Percentiles rank a stretch among this genome's conserved stretches.
Conservation (phyloP, 2,797 vertebrate species). For the Megalops cyprinoides region DNA sequence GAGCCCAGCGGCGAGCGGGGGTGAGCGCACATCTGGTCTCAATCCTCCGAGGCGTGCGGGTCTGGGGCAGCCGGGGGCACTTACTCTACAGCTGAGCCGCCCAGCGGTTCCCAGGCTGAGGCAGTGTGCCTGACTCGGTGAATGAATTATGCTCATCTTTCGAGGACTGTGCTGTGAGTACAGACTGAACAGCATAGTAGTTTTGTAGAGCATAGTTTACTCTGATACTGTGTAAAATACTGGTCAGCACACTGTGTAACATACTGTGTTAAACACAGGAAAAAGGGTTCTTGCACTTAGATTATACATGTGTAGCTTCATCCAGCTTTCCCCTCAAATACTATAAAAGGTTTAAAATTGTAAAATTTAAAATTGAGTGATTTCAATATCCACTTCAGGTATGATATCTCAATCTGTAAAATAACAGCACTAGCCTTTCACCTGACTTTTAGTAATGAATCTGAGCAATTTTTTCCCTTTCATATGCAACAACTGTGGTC, state of each 20-base stretch:
- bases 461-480: no score
- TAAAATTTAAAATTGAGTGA: no score
- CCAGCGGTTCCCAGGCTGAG: slow-evolving; percentile 47
- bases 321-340: neutral
- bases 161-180: neutral
- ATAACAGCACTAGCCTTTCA: no score
- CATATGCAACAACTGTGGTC: no score
- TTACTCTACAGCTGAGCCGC: slow-evolving; percentile 21
- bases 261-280: neutral
- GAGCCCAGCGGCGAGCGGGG: slow-evolving; percentile 8
- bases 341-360: neutral
- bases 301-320: neutral
- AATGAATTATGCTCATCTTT: slow-evolving; percentile 6
- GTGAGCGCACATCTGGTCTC: slow-evolving; percentile 62
- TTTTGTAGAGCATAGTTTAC: neutral
- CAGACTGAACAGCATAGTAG: neutral
- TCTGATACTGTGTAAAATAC: slow-evolving; percentile 1
- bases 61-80: neutral
- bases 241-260: no score
- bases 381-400: no score
- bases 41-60: slow-evolving; percentile 35
- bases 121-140: neutral
- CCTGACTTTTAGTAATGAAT: no score
- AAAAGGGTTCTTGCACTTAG: neutral
- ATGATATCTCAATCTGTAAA: no score